phyloP scores from a whole-genome alignment of 1,140 invertebrate species.

The Achatina immaculata region DNA sequence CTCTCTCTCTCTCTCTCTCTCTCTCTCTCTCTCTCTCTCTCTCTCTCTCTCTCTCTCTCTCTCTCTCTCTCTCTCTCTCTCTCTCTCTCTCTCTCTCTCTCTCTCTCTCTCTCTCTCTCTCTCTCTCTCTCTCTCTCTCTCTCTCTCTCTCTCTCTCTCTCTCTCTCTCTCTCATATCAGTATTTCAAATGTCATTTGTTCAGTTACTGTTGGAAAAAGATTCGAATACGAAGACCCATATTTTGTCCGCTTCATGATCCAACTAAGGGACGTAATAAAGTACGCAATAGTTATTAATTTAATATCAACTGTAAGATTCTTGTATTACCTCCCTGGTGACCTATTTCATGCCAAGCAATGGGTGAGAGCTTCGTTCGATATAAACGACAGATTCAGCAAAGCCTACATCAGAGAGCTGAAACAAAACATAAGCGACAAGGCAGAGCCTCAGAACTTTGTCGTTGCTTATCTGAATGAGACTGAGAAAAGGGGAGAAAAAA shows the following conservation, averaged over 20 bases:
- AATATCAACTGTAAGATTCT: background rate
- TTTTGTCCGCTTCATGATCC: background rate
- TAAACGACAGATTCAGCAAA: background rate
- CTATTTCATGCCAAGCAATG: background rate
- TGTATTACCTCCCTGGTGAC: constrained; percentile 1
- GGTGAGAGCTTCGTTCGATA: background rate
- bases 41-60: too few species aligned
- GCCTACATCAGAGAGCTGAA: background rate
- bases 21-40: too few species aligned
- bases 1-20: too few species aligned
- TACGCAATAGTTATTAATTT: background rate
- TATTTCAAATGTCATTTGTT: background rate
- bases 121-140: too few species aligned
- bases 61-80: too few species aligned
- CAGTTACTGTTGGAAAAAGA: background rate
- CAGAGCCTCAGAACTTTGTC: background rate
- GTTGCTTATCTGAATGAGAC: background rate
- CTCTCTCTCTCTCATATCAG: too few species aligned
- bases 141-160: too few species aligned
- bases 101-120: too few species aligned
- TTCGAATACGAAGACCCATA: constrained; percentile 1
- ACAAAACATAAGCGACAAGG: background rate
- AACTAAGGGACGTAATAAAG: background rate
- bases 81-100: too few species aligned
- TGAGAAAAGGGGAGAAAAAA: constrained; percentile 6